These are phyloP conservation scores for Myodes glareolus DNA, from an alignment of 2,113 vertebrate genomes.

Conservation along the genomic window DNA sequence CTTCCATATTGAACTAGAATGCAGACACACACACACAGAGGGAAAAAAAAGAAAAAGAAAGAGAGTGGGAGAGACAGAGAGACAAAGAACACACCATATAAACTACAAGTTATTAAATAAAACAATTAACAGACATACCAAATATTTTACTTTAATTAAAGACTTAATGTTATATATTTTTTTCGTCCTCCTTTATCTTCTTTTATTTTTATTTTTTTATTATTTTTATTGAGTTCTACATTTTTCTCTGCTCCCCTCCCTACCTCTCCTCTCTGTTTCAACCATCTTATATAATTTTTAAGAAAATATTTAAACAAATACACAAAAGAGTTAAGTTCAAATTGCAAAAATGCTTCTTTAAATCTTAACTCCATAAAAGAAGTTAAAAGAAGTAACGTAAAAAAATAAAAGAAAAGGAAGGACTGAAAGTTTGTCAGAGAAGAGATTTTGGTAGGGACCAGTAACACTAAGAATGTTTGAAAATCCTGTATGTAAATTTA, in stretches of 20 bases:
- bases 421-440: neutral
- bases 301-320: neutral
- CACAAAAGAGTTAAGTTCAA: neutral
- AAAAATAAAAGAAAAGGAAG: neutral
- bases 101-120: neutral
- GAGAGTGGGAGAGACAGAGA: neutral
- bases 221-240: too few species aligned
- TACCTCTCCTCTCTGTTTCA: too few species aligned
- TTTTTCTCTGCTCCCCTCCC: too few species aligned
- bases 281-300: neutral
- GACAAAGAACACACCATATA: neutral
- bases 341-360: neutral
- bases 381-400: neutral
- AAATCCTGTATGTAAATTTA: neutral
- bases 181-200: neutral
- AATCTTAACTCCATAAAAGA: neutral
- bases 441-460: neutral
- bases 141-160: neutral
- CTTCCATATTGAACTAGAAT: neutral
- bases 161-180: neutral
- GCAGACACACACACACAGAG: neutral
- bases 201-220: too few species aligned
- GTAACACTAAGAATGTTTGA: neutral
- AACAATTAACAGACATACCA: neutral
- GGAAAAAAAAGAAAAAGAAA: neutral